Base-by-base conservation (phyloP, 2,113 vertebrate species). In the Capra hircus region DNA sequence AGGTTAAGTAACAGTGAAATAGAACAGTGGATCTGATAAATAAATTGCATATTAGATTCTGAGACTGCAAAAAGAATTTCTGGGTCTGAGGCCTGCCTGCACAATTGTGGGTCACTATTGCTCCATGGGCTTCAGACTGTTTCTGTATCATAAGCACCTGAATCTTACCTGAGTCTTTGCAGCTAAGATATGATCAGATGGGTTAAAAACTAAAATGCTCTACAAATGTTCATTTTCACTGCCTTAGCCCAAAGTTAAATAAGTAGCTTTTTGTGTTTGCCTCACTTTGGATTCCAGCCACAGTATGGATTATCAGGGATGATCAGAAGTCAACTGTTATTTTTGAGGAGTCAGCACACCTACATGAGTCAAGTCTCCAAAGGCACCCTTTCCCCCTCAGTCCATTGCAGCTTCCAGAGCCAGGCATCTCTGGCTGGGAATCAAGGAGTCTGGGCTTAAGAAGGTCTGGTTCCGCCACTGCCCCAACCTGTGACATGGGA, bases 341-440 rank as follows among this genome's bases (percentile, higher is more conserved):
- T 96, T 97, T 71, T 88, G 64, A 85, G 62, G 16, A 50, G 57
- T 78, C 45, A 92, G 93, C 88, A 91, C 74, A 96, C 88, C 88
- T 48, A 67, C 81, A 3, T 33, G 17, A 88, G 74, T n/a, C 74
- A 74, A 52, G 55, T 94, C 84, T 82, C 60, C 71, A 67, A 89
- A 91, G 59, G 15, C 40, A 55, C 23, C 17, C n/a, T 23, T 71
- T 53, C 16, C 16, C 48, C n/a, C 23, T 43, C 9, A 7, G 14
- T 16, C 43, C 45, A 91, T 74, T 25, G 64, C 43, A 3, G 9
- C 33, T 85, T 53, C 53, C 48, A 90, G 40, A 90, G 93, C 80
- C 62, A 88, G 30, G 14, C 36, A 7, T 53, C 71, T 95, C 50
- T 84, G 82, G 23, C 77, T 91, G 40, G 48, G 71, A 95, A 71